Evolutionary conservation across 2,888 invertebrate genomes (phyloP).

Genomic region (Ophion ventricosus): DNA sequence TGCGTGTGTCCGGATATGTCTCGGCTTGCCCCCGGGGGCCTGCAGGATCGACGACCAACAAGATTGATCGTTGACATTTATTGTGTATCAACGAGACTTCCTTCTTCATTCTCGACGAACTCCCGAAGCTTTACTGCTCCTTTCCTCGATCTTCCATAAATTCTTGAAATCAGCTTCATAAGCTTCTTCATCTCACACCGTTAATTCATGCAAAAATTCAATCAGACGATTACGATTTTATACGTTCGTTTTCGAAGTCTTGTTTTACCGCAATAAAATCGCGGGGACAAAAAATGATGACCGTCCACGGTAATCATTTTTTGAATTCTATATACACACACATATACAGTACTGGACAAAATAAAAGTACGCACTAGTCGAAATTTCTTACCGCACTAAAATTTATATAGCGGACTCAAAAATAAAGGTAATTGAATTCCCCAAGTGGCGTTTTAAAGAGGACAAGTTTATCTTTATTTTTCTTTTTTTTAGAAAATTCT

Average conservation of each 20-base stretch:
- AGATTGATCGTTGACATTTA: slow-evolving; percentile 56
- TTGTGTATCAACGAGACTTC: slow-evolving; percentile 51
- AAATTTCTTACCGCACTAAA: too few relatives aligned
- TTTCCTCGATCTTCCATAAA: slow-evolving; percentile 30
- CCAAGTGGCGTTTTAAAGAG: too few relatives aligned
- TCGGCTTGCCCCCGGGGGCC: slow-evolving; percentile 41
- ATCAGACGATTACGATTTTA: not conserved
- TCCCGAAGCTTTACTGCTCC: slow-evolving; percentile 4
- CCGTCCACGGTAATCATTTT: not conserved
- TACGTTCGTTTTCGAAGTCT: slow-evolving; percentile 12
- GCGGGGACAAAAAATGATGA: not conserved
- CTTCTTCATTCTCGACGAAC: slow-evolving; percentile 29
- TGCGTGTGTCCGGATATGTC: slow-evolving; percentile 29
- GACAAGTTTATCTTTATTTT: too few relatives aligned
- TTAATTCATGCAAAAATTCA: slow-evolving; percentile 6
- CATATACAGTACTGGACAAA: too few relatives aligned
- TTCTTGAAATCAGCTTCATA: not conserved
- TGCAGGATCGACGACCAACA: slow-evolving; percentile 55
- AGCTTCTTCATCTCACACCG: not conserved
- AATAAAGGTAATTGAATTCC: too few relatives aligned
- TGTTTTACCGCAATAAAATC: not conserved
- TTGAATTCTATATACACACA: not conserved
- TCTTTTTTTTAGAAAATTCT: too few relatives aligned
- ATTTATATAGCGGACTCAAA: too few relatives aligned
- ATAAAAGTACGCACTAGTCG: too few relatives aligned